Evolutionary conservation across 2,888 invertebrate genomes (phyloP).

Genomic region (Platypus cylindrus): DNA sequence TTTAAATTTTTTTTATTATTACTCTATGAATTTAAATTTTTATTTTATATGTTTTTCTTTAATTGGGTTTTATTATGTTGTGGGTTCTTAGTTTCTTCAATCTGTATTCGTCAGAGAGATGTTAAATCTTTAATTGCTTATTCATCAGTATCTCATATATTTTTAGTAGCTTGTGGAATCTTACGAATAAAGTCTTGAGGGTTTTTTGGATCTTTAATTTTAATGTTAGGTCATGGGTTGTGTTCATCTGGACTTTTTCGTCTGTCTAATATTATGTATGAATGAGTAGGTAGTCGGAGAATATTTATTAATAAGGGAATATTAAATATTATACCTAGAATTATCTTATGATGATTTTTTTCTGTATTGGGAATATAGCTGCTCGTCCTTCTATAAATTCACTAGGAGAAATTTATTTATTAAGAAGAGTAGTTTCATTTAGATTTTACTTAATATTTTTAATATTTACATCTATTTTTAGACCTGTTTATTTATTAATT

Average conservation of each 20-base stretch:
- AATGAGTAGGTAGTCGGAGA: conserved; percentile 46
- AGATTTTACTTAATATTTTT: conserved; percentile 41
- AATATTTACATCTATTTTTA: conserved; percentile 49
- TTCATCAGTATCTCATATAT: conserved; percentile 61
- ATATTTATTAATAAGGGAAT: conserved; percentile 51
- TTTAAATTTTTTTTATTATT: too few species aligned
- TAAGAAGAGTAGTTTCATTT: conserved; percentile 45
- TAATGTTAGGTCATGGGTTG: conserved; percentile 54
- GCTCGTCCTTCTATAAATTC: conserved; percentile 56
- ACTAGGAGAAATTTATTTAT: conserved; percentile 50
- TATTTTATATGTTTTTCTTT: too few species aligned
- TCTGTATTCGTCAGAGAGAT: conserved; percentile 57
- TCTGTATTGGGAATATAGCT: conserved; percentile 50
- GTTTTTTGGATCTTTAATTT: conserved; percentile 44
- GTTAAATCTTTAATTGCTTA: conserved; percentile 62
- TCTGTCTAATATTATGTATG: conserved; percentile 52
- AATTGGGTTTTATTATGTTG: too few species aligned
- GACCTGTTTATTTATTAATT: conserved; percentile 50
- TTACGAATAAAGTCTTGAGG: too few species aligned
- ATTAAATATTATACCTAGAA: conserved; percentile 24
- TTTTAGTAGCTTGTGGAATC: too few species aligned
- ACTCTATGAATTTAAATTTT: too few species aligned
- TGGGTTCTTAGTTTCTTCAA: conserved; percentile 38
- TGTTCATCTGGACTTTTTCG: conserved; percentile 56
- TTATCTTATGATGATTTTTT: conserved; percentile 52